Evolutionary conservation across 2,888 invertebrate species (phyloP), one percentile per base, ranked within the genome.

Genomic region (Pterostichus madidus): DNA sequence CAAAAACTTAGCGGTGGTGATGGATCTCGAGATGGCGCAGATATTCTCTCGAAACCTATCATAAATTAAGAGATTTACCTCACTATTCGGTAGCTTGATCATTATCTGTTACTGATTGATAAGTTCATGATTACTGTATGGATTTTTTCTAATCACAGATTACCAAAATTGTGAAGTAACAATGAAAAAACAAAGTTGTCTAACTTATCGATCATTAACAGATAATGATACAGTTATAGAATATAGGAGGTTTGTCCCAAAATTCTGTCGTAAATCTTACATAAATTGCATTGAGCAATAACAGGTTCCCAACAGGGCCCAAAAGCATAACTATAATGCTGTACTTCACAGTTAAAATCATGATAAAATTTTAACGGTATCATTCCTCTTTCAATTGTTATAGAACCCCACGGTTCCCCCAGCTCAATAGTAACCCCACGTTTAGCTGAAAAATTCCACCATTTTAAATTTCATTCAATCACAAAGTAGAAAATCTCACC

Each of bases 301-400:
- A 97, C 97, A 0, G 99, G 99, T 88, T 99, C 99, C 99, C 99
- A 99, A 89, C 99, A 99, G 0, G 99, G 98, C 0, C 99, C 99
- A 88, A 99, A 99, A 0, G 99, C 98, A 89, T 98, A 96, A 88
- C 96, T 95, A 88, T 94, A 96, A 85, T 95, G 94, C 78, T 96
- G 95, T 86, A 98, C 94, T 89, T 98, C 98, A 91, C 97, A 97
- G 90, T 97, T 98, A 83, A 99, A 93, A 90, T 99, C 99, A 90
- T 99, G 98, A 91, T 98, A 99, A 91, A 97, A 99, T 90, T 99
- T 99, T 56, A 99, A 91, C 0, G 98, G 95, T 75, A 97, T 96
- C 96, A 99, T 97, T 85, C 95, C 95, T 80, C 99, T 93, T 89
- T 98, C 96, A 10, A 99, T 93, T n/a, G 93, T 92, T 85, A 94